Conservation (phyloP, 92 coral and sea anemone genomes). For the Epizoanthus stellaris region DNA sequence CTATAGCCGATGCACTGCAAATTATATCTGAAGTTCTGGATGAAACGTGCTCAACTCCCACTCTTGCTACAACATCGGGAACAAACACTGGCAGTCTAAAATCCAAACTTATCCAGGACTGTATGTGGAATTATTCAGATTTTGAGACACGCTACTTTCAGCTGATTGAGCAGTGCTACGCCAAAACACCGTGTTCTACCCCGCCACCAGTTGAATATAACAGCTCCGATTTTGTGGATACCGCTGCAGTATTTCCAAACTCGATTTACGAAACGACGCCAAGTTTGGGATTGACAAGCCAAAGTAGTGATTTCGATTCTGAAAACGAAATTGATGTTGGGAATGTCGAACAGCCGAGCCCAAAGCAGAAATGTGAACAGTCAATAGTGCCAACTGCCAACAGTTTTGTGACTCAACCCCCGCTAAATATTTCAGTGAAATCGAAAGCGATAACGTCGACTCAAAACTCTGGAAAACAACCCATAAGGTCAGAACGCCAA, state of each 20-base stretch:
- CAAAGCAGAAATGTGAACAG: too few relatives aligned
- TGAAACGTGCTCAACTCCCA: conserved; percentile 67
- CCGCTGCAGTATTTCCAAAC: conserved; percentile 92
- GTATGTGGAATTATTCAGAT: conserved; percentile 95
- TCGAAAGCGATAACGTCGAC: conserved; percentile 53
- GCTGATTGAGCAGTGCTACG: conserved; percentile 64
- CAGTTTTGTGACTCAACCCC: conserved; percentile 69
- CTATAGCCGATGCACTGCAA: conserved; percentile 91
- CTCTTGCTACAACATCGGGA: conserved; percentile 51
- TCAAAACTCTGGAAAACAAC: conserved; percentile 58
- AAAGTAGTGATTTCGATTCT: conserved; percentile 66
- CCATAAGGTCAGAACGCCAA: conserved; percentile 60
- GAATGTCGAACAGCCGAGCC: conserved; percentile 87
- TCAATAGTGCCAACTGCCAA: too few relatives aligned
- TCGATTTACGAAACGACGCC: conserved; percentile 86
- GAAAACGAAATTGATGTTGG: conserved; percentile 99
- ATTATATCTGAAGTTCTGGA: conserved; percentile 89
- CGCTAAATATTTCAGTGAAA: conserved; percentile 70
- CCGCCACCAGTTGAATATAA: conserved; percentile 97
- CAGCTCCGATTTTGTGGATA: conserved; percentile 94
- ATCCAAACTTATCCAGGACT: conserved; percentile 98
- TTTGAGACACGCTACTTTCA: conserved; percentile 66
- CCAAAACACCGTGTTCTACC: conserved; percentile 96
- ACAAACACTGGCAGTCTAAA: conserved; percentile 63
- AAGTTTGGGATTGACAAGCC: conserved; percentile 69